A percentile compares a stretch with the other conserved stretches of the same genome.
Conservation (phyloP, 2,113 vertebrate genomes). For the Melanocharis versteri region DNA sequence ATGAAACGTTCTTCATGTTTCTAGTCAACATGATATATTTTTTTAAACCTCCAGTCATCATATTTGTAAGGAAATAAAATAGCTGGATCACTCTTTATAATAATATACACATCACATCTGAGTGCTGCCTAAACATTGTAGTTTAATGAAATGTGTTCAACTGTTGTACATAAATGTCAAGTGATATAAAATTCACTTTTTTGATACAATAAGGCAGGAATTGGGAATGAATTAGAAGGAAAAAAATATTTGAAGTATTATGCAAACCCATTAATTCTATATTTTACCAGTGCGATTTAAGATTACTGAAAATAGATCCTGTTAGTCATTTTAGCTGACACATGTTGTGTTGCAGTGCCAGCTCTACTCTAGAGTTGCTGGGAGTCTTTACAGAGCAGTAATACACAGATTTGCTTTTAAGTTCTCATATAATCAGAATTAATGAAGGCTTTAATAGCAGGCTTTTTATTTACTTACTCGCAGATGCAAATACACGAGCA, state of each 20-base stretch:
- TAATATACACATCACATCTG: slow-evolving; percentile 44
- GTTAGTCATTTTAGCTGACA: slow-evolving; percentile 60
- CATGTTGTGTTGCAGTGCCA: slow-evolving; percentile 61
- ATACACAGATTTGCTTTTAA: slow-evolving; percentile 67
- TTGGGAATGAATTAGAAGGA: slow-evolving; percentile 48
- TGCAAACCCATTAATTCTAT: slow-evolving; percentile 66
- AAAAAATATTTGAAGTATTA: slow-evolving; percentile 50
- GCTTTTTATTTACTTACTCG: slow-evolving; percentile 70
- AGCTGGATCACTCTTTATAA: slow-evolving; percentile 51
- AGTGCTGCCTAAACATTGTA: slow-evolving; percentile 42
- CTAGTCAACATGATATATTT: neutral
- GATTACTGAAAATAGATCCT: slow-evolving; percentile 67
- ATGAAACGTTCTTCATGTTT: neutral
- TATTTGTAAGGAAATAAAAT: slow-evolving; percentile 56
- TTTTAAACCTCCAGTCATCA: slow-evolving; percentile 12
- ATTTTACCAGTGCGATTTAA: slow-evolving; percentile 67
- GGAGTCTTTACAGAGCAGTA: slow-evolving; percentile 63
- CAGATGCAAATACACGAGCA: slow-evolving; percentile 62
- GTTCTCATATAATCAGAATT: slow-evolving; percentile 69
- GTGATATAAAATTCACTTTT: slow-evolving; percentile 65
- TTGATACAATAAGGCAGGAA: slow-evolving; percentile 46
- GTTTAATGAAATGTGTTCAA: slow-evolving; percentile 61
- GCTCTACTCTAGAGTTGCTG: slow-evolving; percentile 46
- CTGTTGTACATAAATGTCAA: slow-evolving; percentile 61
- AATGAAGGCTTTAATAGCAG: slow-evolving; percentile 67